Base-by-base conservation (phyloP, 1,140 invertebrate species). In the Sitophilus oryzae region DNA sequence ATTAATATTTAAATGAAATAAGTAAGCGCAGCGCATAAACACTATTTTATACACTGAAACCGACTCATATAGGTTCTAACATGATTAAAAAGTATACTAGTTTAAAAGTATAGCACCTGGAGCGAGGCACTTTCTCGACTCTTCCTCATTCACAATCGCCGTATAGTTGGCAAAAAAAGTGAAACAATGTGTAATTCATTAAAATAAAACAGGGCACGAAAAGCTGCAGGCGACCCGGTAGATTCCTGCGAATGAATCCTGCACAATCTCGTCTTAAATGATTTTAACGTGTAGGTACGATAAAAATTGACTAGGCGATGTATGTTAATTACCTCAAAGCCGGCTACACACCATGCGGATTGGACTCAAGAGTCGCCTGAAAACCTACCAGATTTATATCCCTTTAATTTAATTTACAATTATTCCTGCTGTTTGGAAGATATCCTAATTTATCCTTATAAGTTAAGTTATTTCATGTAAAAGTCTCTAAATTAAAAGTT, bases 101-200 rank as follows among this genome's bases (percentile, higher is more conserved):
- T n/a, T n/a, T 47, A 16, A 34, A 14, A 47, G 35, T 47, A 34
- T 25, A 47, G 18, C 19, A 34, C 45, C 45, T 22, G 45, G 45
- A 25, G 45, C 45, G 45, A 47, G 45, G 45, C 22, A 35, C 25
- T 21, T 19, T 36, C 35, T 6, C 22, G 34, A 34, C 47, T 49
- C 47, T 49, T 49, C 47, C 47, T 49, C 34, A 23, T 49, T 49
- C n/a, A 14, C 16, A 46, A 22, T 40, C 36, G 18, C 38, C 36
- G 23, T 49, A 30, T 47, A 49, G 38, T 49, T 40, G 34, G 19
- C 20, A 38, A 25, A n/a, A 49, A 49, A 49, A 20, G 47, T 46
- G n/a, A n/a, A n/a, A n/a, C n/a, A n/a, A 30, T 30, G 47, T 49
- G 47, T 49, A 49, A 49, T 49, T 49, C 34, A 49, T 49, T 49